A percentile compares a stretch with the other conserved stretches of the same genome.
phyloP scores from a whole-genome alignment of 2,888 invertebrate species.

The Mystacides longicornis region DNA sequence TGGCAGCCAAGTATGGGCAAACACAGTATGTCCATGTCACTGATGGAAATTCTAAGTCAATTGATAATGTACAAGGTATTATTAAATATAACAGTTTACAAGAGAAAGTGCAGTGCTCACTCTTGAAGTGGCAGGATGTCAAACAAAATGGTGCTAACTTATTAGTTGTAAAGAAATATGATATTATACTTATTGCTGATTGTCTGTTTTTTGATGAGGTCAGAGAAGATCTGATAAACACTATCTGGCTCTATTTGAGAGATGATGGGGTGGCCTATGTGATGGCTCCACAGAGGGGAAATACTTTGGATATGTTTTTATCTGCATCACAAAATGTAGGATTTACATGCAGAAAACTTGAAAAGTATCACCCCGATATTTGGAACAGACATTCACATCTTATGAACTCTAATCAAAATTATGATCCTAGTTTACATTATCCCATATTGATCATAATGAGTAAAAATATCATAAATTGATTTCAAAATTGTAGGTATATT shows the following conservation, averaged over 20 bases:
- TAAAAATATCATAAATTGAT: too few species aligned
- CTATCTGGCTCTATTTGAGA: constrained; percentile 56
- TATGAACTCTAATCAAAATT: constrained; percentile 49
- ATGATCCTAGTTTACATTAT: constrained; percentile 65
- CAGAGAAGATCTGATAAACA: constrained; percentile 57
- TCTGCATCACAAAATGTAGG: constrained; percentile 52
- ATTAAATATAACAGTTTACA: constrained; percentile 56
- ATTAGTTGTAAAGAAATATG: constrained; percentile 40
- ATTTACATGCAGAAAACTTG: constrained; percentile 49
- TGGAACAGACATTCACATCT: constrained; percentile 61
- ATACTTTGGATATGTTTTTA: constrained; percentile 62
- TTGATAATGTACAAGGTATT: constrained; percentile 63
- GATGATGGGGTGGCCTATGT: constrained; percentile 59
- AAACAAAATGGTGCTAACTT: constrained; percentile 1
- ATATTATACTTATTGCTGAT: constrained; percentile 70
- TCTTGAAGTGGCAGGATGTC: constrained; percentile 49
- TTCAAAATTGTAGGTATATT: too few species aligned
- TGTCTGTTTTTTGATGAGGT: constrained; percentile 74
- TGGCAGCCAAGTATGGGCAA: constrained; percentile 59
- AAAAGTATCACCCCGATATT: constrained; percentile 56
- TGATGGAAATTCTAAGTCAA: constrained; percentile 70
- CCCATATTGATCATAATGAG: constrained; percentile 59
- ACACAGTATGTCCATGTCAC: constrained; percentile 61
- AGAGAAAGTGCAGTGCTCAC: constrained; percentile 29
- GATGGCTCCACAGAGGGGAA: constrained; percentile 69